Evolutionary conservation across 2,797 vertebrate genomes (phyloP).

Genomic region (Hypotaenidia okinawae): DNA sequence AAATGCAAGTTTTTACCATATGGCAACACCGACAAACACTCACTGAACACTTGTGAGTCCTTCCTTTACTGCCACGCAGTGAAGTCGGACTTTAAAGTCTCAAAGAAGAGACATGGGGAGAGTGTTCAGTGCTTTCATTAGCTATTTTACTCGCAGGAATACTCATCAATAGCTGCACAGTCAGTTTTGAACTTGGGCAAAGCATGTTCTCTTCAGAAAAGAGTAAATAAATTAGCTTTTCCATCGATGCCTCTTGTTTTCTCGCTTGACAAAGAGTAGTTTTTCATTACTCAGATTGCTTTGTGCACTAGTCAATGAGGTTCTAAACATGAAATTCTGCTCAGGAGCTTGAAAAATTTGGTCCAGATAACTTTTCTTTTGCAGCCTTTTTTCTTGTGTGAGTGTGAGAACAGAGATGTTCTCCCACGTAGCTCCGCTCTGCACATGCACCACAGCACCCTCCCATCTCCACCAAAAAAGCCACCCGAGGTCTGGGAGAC

Average conservation of each 20-base stretch:
- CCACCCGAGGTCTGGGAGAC: background rate
- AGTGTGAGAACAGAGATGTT: background rate
- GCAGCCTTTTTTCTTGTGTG: background rate
- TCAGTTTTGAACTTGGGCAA: slow-evolving; percentile 2
- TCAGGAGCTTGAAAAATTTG: background rate
- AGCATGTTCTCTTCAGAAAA: background rate
- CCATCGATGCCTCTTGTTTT: slow-evolving; percentile 30
- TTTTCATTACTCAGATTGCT: slow-evolving; percentile 25
- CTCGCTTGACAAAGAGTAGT: background rate
- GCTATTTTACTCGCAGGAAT: background rate
- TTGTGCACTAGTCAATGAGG: slow-evolving; percentile 25
- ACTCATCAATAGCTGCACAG: slow-evolving; percentile 13
- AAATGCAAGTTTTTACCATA: background rate
- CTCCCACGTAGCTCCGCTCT: background rate
- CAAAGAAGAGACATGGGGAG: background rate
- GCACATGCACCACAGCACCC: background rate
- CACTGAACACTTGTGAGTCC: background rate
- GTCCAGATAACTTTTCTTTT: background rate
- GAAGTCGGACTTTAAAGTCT: background rate
- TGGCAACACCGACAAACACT: background rate
- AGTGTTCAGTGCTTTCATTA: background rate
- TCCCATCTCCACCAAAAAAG: background rate
- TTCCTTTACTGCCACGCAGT: background rate
- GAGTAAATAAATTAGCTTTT: slow-evolving; percentile 51
- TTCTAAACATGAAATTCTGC: slow-evolving; percentile 1